Percentiles rank a stretch among this genome's conserved stretches.
Evolutionary conservation across 2,797 vertebrate species (phyloP).

Genomic region (Apodemus agrarius): DNA sequence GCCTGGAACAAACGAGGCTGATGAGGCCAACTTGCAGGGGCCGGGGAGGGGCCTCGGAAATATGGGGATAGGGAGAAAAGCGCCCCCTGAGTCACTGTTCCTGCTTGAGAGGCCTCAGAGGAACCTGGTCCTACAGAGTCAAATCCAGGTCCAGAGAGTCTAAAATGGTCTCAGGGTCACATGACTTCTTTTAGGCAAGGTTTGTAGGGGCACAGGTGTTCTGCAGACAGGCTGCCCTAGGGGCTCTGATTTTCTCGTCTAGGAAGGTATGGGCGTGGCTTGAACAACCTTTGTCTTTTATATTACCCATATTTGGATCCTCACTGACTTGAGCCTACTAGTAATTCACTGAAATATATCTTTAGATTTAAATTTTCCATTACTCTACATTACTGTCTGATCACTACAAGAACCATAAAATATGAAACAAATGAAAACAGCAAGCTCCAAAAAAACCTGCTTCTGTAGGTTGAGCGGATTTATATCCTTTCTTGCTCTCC

Average conservation of each 20-base stretch:
- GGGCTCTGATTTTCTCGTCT: neutral
- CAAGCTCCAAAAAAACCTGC: conserved; percentile 1
- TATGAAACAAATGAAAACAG: conserved; percentile 54
- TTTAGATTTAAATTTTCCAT: conserved; percentile 61
- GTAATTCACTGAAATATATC: conserved; percentile 55
- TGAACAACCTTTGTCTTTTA: neutral
- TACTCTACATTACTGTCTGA: neutral
- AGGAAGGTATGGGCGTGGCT: neutral
- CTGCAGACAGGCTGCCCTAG: neutral
- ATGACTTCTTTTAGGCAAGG: neutral
- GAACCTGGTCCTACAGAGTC: neutral
- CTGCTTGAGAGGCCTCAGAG: neutral
- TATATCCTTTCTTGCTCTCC: neutral
- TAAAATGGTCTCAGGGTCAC: neutral
- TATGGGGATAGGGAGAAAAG: neutral
- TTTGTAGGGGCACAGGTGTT: neutral
- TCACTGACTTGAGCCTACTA: neutral
- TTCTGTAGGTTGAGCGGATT: conserved; percentile 36
- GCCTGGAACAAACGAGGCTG: neutral
- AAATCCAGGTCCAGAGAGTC: neutral
- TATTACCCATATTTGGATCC: neutral
- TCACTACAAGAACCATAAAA: conserved; percentile 57
- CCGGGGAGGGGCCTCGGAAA: neutral
- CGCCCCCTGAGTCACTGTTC: neutral
- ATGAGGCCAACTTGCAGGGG: neutral